Conservation (phyloP, 2,113 vertebrate species). For the Psettodes erumei region DNA sequence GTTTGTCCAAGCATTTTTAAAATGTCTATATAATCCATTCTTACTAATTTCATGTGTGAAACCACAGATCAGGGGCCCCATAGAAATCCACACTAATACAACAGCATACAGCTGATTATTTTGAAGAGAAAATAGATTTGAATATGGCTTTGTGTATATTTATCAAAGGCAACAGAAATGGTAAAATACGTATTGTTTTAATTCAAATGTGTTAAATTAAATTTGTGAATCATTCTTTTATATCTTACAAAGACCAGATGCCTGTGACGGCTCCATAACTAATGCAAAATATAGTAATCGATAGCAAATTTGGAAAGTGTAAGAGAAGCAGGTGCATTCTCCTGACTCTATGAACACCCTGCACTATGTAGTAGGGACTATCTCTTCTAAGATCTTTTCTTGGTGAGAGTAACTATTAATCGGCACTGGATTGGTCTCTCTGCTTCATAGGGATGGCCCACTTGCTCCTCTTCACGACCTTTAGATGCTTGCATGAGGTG, state of each 20-base stretch:
- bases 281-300: not conserved
- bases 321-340: constrained; percentile 3
- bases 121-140: not conserved
- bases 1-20: constrained; percentile 1
- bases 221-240: not conserved
- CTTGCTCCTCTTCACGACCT: constrained; percentile 58
- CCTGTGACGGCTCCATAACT: not conserved
- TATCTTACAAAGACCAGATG: not conserved
- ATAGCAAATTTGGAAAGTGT: not conserved
- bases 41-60: constrained; percentile 1
- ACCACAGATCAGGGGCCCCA: not conserved
- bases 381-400: constrained; percentile 20
- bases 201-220: not conserved
- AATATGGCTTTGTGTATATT: not conserved
- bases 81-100: not conserved
- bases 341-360: constrained; percentile 14
- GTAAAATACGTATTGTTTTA: not conserved
- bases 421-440: constrained; percentile 11
- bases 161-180: not conserved
- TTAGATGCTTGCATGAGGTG: constrained; percentile 66
- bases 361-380: not conserved
- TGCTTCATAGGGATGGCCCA: constrained; percentile 42
- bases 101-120: not conserved
- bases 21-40: not conserved
- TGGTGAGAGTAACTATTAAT: constrained; percentile 30